Base-by-base conservation (phyloP, 2,888 invertebrate species). In the Polyploca ridens region DNA sequence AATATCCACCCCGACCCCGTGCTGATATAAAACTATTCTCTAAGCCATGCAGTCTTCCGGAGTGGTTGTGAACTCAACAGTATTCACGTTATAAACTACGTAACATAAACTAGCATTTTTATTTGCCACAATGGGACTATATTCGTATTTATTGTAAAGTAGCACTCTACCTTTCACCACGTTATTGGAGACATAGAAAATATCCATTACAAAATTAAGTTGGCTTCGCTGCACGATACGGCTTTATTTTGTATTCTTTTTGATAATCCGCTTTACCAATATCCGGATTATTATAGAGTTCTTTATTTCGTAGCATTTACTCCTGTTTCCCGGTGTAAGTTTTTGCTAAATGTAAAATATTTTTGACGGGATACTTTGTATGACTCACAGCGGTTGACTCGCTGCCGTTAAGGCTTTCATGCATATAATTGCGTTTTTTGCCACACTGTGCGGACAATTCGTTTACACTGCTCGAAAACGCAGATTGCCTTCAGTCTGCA, bases 1-100 rank as follows among this genome's bases (percentile, higher is more conserved):
- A 62, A 66, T 67, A 66, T 57, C 33, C 65, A 27, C 65, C 71
- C 7, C 35, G 35, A 13, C 10, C 8, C 13, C 41, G 73, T 71
- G 75, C 69, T 75, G 71, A 63, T 74, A 71, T 76, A 65, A 73
- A 75, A 80, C 74, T 73, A 77, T 78, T 71, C 68, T 73, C 67
- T 67, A 65, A 63, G 62, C 67, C 62, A 27, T 27, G 27, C 27
- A 59, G 33, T 65, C 69, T 71, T 71, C 64, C 69, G 66, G 62
- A 67, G 70, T 38, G 41, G 62, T 63, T 68, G 66, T 65, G 63
- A 73, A 71, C 66, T 69, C 65, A 69, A 63, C 63, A 64, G 63
- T 68, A 11, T 27, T 14, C 27, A 61, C 41, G 41, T 44, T 41
- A 61, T 41, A 27, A 61, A 61, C 16, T 14, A 19, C 38, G 33